Conservation (phyloP, 2,797 vertebrate species). For the Cynopterus sphinx region DNA sequence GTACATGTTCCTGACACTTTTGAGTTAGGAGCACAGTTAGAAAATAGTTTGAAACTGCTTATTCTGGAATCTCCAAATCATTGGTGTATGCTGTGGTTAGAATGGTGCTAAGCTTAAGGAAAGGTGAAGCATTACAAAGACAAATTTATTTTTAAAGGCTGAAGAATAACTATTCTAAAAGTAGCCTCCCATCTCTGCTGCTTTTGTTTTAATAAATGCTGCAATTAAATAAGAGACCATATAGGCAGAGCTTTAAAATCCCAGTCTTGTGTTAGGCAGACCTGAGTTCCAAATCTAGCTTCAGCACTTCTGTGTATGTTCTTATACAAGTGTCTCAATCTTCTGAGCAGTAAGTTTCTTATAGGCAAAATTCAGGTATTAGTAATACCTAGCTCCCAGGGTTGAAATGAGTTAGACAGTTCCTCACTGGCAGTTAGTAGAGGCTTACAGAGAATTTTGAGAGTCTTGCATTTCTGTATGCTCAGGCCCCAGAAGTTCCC, state of each 20-base stretch:
- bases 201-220: constrained; percentile 1
- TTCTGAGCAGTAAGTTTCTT: not conserved
- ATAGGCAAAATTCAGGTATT: not conserved
- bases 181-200: not conserved
- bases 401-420: not conserved
- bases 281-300: not conserved
- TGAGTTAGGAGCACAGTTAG: not conserved
- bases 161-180: not conserved
- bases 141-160: not conserved
- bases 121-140: not conserved
- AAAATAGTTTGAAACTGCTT: not conserved
- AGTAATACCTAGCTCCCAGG: not conserved
- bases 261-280: not conserved
- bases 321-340: not conserved
- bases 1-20: not conserved
- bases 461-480: not conserved
- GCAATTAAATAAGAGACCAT: not conserved
- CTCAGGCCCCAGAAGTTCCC: not conserved
- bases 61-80: not conserved
- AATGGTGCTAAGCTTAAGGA: not conserved
- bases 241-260: not conserved
- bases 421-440: not conserved
- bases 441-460: not conserved
- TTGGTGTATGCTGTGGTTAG: not conserved
- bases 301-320: not conserved